A percentile compares a stretch with the other conserved stretches of the same genome.
These are phyloP conservation scores for Liodrosophila aerea DNA, from an alignment of 2,888 invertebrate genomes.

Conservation along the genomic window DNA sequence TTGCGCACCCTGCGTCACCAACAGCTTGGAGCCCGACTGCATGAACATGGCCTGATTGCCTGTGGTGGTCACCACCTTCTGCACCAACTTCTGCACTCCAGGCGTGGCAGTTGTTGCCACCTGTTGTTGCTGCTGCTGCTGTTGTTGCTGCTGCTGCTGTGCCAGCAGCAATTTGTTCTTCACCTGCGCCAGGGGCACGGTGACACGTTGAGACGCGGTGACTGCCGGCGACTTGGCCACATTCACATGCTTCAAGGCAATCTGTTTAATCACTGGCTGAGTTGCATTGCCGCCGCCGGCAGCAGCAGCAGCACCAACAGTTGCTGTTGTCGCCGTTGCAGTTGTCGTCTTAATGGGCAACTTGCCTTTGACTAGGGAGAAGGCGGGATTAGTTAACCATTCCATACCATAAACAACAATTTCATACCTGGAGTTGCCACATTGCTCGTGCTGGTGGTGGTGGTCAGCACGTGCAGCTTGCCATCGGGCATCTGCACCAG, in stretches of 20 bases:
- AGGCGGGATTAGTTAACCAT: too few relatives aligned
- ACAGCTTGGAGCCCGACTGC: constrained; percentile 80
- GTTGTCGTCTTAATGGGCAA: constrained; percentile 55
- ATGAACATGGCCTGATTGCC: constrained; percentile 79
- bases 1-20: constrained; percentile 80
- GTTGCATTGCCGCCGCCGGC: constrained; percentile 6
- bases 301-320: constrained; percentile 2
- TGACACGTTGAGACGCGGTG: constrained; percentile 64
- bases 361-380: constrained; percentile 55
- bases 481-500: constrained; percentile 96
- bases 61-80: constrained; percentile 54
- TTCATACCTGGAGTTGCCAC: constrained; percentile 57
- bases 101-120: constrained; percentile 33
- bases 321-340: constrained; percentile 26
- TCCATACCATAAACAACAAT: too few relatives aligned
- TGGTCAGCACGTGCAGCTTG: constrained; percentile 90
- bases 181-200: constrained; percentile 62
- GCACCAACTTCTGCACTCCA: constrained; percentile 64
- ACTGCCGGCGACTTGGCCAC: constrained; percentile 66
- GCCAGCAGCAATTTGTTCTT: constrained; percentile 65
- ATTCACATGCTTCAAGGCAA: constrained; percentile 77
- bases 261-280: constrained; percentile 74
- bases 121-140: constrained; percentile 23
- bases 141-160: constrained; percentile 64
- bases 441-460: constrained; percentile 77